Percentiles rank a stretch among this genome's conserved stretches.
These are phyloP conservation scores for Scylla paramamosain DNA, from an alignment of 1,140 invertebrate genomes.

Conservation along the genomic window DNA sequence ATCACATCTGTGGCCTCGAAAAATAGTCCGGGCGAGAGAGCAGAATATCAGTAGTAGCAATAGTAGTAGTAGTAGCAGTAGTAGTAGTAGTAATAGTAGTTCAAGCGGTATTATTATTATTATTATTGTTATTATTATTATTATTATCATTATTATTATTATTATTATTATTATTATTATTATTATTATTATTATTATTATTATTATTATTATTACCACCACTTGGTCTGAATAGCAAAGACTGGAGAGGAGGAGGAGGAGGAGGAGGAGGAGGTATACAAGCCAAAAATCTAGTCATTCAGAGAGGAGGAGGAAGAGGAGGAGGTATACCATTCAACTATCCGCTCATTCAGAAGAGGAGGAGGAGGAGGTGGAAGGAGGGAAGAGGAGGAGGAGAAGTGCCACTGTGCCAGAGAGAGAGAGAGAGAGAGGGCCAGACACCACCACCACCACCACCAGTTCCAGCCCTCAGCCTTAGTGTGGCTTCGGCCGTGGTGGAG, in stretches of 20 bases:
- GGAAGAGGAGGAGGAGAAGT: too few species aligned
- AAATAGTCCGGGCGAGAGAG: not conserved
- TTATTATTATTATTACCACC: not conserved
- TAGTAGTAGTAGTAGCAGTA: conserved; percentile 39
- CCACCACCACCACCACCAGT: not conserved
- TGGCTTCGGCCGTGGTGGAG: conserved; percentile 1
- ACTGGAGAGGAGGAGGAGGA: not conserved
- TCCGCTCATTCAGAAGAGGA: not conserved
- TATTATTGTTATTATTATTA: conserved; percentile 30
- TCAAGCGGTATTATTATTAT: not conserved
- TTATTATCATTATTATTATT: conserved; percentile 29
- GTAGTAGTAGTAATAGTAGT: conserved; percentile 36
- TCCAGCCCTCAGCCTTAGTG: not conserved
- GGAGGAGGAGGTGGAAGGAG: not conserved
- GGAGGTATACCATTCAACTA: not conserved
- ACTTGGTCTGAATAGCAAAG: not conserved
- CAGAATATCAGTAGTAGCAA: not conserved
- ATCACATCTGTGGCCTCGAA: too few species aligned
- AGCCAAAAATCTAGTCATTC: not conserved
- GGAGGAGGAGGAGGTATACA: not conserved
- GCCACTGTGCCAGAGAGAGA: too few species aligned
- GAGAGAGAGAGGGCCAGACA: not conserved
- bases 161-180: conserved; percentile 23
- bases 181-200: conserved; percentile 26
- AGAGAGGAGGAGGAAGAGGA: not conserved